These are phyloP conservation scores for Catagonus wagneri DNA, from an alignment of 2,113 vertebrate species.

Conservation along the genomic window DNA sequence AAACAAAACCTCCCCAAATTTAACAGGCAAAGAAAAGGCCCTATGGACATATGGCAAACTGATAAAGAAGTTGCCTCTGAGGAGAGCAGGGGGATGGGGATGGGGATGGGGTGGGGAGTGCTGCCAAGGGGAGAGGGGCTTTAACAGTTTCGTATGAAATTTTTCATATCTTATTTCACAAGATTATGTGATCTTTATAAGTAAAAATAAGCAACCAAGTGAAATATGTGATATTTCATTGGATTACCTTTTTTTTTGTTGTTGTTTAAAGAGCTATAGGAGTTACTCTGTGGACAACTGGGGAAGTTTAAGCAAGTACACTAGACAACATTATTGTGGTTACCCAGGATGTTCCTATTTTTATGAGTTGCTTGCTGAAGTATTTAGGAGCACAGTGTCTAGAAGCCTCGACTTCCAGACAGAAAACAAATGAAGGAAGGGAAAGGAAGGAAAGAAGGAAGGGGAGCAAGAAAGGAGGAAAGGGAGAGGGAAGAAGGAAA, in stretches of 20 bases:
- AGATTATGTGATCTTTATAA: not conserved
- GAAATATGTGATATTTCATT: not conserved
- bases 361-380: not conserved
- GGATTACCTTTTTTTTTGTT: not conserved
- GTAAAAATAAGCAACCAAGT: slow-evolving; percentile 36
- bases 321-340: not conserved
- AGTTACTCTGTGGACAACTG: slow-evolving; percentile 8
- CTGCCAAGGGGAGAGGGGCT: not conserved
- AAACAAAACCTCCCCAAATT: slow-evolving; percentile 12
- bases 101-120: not conserved
- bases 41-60: not conserved
- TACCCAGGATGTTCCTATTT: not conserved
- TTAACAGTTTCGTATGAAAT: not conserved
- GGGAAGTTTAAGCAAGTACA: not conserved
- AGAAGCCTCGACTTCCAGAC: slow-evolving; percentile 45
- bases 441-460: not conserved
- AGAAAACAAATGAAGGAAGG: not conserved
- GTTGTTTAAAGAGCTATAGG: not conserved
- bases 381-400: slow-evolving; percentile 8
- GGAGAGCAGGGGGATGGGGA: not conserved
- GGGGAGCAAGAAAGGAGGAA: not conserved
- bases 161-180: not conserved
- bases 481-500: not conserved
- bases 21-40: slow-evolving; percentile 30
- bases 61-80: not conserved